Conservation (phyloP, 2,797 vertebrate species). For the Sebastes aleutianus region DNA sequence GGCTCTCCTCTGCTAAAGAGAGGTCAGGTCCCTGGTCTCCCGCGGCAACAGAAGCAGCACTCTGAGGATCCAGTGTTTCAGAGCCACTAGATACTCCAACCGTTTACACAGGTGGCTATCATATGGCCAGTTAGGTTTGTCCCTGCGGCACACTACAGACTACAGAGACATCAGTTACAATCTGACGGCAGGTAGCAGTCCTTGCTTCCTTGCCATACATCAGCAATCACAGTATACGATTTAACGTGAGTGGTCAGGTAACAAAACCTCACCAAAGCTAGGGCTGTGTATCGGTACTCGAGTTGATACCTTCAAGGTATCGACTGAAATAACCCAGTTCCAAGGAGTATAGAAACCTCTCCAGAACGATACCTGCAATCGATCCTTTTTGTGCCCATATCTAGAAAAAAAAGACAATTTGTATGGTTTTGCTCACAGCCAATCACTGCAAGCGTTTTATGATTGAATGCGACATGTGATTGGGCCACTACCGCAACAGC, state of each 20-base stretch:
- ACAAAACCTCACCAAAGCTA: background rate
- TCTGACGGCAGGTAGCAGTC: background rate
- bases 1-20: slow-evolving; percentile 28
- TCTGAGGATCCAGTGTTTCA: slow-evolving; percentile 65
- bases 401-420: no score
- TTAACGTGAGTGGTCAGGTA: background rate
- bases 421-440: no score
- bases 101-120: slow-evolving; percentile 80
- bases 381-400: no score
- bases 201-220: background rate
- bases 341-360: no score
- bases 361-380: no score
- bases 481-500: no score
- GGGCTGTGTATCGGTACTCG: no score
- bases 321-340: no score
- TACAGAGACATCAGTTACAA: slow-evolving; percentile 7
- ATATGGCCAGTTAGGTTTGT: slow-evolving; percentile 47
- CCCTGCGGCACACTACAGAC: background rate
- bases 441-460: no score
- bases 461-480: no score
- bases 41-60: slow-evolving; percentile 48
- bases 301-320: no score
- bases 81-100: slow-evolving; percentile 30
- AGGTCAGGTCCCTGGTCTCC: slow-evolving; percentile 61
- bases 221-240: background rate